phyloP scores from a whole-genome alignment of 2,113 vertebrate genomes.

The Oreochromis niloticus region DNA sequence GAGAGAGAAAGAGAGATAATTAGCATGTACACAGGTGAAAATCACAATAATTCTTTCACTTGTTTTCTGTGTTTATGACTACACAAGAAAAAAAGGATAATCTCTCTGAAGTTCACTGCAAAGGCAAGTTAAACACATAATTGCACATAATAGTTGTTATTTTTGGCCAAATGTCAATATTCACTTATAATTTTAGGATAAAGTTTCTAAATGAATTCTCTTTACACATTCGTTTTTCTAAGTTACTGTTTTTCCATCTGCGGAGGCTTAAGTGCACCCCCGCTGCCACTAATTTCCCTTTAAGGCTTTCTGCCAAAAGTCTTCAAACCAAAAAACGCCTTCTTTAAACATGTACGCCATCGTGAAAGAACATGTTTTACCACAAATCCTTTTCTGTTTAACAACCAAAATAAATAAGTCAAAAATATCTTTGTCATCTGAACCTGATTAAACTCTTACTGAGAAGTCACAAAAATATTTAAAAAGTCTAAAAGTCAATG shows the following conservation, averaged over 20 bases:
- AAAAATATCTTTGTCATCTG: not conserved
- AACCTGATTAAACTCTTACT: not conserved
- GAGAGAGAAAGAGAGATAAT: not conserved
- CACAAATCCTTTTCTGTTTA: not conserved
- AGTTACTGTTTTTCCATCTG: not conserved
- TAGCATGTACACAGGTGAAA: not conserved
- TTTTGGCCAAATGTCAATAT: not conserved
- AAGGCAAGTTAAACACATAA: not conserved
- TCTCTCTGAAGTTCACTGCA: not conserved
- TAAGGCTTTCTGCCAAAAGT: not conserved
- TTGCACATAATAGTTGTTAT: not conserved
- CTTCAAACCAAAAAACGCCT: not conserved
- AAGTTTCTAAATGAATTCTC: not conserved
- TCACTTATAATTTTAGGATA: not conserved
- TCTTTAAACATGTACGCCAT: not conserved
- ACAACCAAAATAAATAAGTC: not conserved
- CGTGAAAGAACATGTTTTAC: not conserved
- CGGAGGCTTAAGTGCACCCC: not conserved
- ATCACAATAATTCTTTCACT: not conserved
- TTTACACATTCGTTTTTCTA: not conserved
- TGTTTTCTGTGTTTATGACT: not conserved
- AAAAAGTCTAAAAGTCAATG: not conserved
- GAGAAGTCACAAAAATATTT: not conserved
- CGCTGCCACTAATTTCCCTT: not conserved
- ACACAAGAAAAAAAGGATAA: not conserved